phyloP scores from a whole-genome alignment of 2,888 invertebrate species.

The Sinhomidia bicolor region DNA sequence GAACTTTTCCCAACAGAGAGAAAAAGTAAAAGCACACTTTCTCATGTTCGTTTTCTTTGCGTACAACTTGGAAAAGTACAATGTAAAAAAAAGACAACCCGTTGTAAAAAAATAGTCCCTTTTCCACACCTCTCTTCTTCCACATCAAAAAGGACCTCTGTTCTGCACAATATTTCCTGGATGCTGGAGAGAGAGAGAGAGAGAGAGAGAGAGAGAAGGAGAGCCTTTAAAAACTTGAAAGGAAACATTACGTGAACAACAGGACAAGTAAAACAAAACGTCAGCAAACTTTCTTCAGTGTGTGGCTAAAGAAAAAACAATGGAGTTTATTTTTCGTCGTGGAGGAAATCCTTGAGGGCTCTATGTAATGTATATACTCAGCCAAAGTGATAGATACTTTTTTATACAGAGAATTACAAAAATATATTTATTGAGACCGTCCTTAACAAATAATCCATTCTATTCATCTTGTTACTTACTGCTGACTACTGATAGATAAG shows the following conservation, averaged over 20 bases:
- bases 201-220: no score
- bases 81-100: background rate
- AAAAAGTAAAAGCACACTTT: background rate
- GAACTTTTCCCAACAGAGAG: conserved; percentile 61
- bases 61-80: background rate
- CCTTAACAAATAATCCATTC: no score
- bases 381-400: no score
- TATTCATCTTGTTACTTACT: no score
- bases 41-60: background rate
- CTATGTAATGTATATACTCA: no score
- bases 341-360: background rate
- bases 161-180: no score
- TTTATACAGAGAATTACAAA: no score
- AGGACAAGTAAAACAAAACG: background rate
- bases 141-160: conserved; percentile 26
- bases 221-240: background rate
- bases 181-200: background rate
- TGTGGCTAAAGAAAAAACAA: background rate
- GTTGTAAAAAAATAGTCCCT: conserved; percentile 17
- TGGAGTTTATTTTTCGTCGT: background rate
- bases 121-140: conserved; percentile 10
- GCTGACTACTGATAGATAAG: no score
- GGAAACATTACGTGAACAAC: background rate
- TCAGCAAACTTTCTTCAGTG: background rate
- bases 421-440: no score